Evolutionary conservation across 1,140 invertebrate genomes (phyloP).

Genomic region (Protaetia brevitarsis): DNA sequence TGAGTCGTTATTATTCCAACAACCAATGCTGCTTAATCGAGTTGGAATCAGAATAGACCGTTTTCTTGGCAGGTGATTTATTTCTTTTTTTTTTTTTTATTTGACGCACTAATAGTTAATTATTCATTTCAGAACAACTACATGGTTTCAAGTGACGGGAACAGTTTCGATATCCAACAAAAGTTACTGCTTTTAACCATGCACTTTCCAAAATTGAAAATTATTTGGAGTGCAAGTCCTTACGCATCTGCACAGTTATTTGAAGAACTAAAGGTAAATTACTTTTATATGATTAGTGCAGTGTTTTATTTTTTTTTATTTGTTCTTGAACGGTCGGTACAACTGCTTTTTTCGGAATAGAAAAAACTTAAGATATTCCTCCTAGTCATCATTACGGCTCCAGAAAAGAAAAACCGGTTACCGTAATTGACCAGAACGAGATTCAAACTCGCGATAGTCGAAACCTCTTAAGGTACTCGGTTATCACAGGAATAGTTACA

Average conservation of each 20-base stretch:
- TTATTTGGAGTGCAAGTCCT: slow-evolving; percentile 95
- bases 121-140: slow-evolving; percentile 65
- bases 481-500: too few species aligned
- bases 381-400: slow-evolving; percentile 76
- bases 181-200: slow-evolving; percentile 89
- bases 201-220: slow-evolving; percentile 87
- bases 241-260: slow-evolving; percentile 94
- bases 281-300: slow-evolving; percentile 70
- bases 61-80: slow-evolving; percentile 81
- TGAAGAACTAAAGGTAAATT: slow-evolving; percentile 80
- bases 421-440: too few species aligned
- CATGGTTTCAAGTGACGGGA: slow-evolving; percentile 72
- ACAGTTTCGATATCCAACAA: slow-evolving; percentile 72
- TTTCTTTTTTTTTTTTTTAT: too few species aligned
- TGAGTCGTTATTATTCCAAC: slow-evolving; percentile 85
- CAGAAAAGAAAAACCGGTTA: too few species aligned
- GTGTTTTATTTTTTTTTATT: too few species aligned
- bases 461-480: too few species aligned
- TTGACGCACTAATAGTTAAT: slow-evolving; percentile 1
- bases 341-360: slow-evolving; percentile 56
- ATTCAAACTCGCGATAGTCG: too few species aligned
- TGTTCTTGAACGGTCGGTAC: slow-evolving; percentile 65
- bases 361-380: slow-evolving; percentile 71
- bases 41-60: slow-evolving; percentile 93
- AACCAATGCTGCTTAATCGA: slow-evolving; percentile 92